Evolutionary conservation across 2,113 vertebrate genomes (phyloP).

Genomic region (Semicossyphus pulcher): DNA sequence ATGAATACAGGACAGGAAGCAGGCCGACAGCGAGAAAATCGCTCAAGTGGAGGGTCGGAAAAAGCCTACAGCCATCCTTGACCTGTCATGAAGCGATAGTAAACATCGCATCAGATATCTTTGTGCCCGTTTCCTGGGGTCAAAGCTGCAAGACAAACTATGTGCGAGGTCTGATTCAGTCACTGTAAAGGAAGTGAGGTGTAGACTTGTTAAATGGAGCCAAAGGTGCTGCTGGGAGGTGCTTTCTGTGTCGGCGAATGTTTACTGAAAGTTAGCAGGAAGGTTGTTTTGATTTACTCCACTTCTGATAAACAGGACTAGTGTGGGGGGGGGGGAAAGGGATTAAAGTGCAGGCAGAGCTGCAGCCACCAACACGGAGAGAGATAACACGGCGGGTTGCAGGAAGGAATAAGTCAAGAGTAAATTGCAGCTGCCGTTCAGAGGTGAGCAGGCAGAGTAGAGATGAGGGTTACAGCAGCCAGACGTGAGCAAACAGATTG

Average conservation of each 20-base stretch:
- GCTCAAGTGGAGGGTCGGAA: constrained; percentile 11
- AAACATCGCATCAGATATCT: constrained; percentile 45
- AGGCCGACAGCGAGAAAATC: constrained; percentile 8
- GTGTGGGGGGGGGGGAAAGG: background rate
- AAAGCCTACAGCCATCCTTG: constrained; percentile 42
- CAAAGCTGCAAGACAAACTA: constrained; percentile 19
- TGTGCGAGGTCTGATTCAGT: constrained; percentile 17
- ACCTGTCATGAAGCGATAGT: constrained; percentile 11
- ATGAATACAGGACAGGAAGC: constrained; percentile 35
- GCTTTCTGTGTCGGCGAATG: constrained; percentile 21
- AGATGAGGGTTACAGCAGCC: constrained; percentile 66
- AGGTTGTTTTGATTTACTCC: constrained; percentile 32
- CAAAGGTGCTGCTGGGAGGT: constrained; percentile 11
- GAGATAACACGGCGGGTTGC: constrained; percentile 12
- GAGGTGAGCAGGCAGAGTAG: constrained; percentile 25
- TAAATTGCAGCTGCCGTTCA: constrained; percentile 3
- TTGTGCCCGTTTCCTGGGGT: constrained; percentile 7
- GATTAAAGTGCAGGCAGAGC: constrained; percentile 41
- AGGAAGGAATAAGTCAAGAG: constrained; percentile 10
- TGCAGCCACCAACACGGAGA: constrained; percentile 3
- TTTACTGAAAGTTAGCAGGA: constrained; percentile 25
- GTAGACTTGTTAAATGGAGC: constrained; percentile 40
- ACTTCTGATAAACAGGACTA: constrained; percentile 41
- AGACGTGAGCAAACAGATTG: constrained; percentile 54
- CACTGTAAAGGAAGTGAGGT: constrained; percentile 21